Conservation (phyloP, 2,113 vertebrate genomes). For the Rousettus leschenaultii region DNA sequence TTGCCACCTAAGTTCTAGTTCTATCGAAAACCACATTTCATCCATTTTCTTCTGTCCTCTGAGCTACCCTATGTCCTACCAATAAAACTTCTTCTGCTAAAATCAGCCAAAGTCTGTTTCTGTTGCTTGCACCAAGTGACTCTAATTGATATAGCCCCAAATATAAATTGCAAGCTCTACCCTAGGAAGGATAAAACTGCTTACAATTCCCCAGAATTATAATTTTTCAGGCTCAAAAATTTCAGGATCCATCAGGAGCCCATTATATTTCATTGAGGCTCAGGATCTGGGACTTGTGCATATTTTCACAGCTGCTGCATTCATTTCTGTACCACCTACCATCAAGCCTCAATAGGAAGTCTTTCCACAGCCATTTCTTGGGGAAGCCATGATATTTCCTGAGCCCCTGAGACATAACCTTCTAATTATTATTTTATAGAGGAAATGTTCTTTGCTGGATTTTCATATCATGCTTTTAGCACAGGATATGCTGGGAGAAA, state of each 20-base stretch:
- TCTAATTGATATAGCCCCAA: slow-evolving; percentile 5
- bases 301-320: not conserved
- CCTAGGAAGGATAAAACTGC: not conserved
- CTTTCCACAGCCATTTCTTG: not conserved
- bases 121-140: not conserved
- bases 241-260: not conserved
- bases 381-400: not conserved
- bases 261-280: not conserved
- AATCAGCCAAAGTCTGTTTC: slow-evolving; percentile 3
- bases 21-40: not conserved
- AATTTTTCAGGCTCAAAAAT: not conserved
- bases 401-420: not conserved
- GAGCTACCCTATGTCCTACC: not conserved
- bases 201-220: not conserved
- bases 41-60: not conserved
- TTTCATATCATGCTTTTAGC: not conserved
- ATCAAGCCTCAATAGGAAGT: not conserved
- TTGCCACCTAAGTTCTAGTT: not conserved
- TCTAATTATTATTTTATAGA: slow-evolving; percentile 1
- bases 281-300: not conserved
- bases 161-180: not conserved
- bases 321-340: not conserved
- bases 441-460: not conserved
- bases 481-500: not conserved
- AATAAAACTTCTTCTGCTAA: not conserved